Percentiles rank a stretch among this genome's conserved stretches.
Conservation (phyloP, 1,140 invertebrate species). For the Cydia amplana region DNA sequence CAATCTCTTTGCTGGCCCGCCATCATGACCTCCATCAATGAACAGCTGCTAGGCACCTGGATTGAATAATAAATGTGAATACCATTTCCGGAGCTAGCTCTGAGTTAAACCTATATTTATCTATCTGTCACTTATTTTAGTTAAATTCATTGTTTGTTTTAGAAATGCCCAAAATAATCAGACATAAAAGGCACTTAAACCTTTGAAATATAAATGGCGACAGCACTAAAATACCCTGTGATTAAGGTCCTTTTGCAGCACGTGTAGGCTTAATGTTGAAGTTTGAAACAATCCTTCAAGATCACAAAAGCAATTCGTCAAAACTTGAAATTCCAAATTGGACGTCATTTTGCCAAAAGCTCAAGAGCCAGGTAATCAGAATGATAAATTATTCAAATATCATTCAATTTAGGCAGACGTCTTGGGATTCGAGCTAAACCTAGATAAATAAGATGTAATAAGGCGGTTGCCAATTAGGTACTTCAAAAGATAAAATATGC, state of each 20-base stretch:
- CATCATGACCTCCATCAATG: too few relatives aligned
- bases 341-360: background rate
- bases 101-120: too few relatives aligned
- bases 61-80: too few relatives aligned
- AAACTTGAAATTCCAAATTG: background rate
- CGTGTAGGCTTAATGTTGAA: background rate
- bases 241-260: background rate
- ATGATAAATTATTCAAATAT: conserved; percentile 18
- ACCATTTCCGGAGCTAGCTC: too few relatives aligned
- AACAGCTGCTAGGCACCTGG: too few relatives aligned
- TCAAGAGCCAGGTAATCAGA: background rate
- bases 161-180: too few relatives aligned
- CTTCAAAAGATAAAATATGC: background rate
- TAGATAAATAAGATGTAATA: background rate
- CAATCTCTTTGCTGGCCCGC: too few relatives aligned
- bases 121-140: too few relatives aligned
- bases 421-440: background rate
- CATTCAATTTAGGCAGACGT: background rate
- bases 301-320: background rate
- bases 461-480: background rate
- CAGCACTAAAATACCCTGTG: background rate
- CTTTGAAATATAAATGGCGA: too few relatives aligned
- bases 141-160: too few relatives aligned
- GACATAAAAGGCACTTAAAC: too few relatives aligned
- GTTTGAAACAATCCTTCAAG: background rate